Conservation (phyloP, 2,113 vertebrate species). For the Azemiops feae region DNA sequence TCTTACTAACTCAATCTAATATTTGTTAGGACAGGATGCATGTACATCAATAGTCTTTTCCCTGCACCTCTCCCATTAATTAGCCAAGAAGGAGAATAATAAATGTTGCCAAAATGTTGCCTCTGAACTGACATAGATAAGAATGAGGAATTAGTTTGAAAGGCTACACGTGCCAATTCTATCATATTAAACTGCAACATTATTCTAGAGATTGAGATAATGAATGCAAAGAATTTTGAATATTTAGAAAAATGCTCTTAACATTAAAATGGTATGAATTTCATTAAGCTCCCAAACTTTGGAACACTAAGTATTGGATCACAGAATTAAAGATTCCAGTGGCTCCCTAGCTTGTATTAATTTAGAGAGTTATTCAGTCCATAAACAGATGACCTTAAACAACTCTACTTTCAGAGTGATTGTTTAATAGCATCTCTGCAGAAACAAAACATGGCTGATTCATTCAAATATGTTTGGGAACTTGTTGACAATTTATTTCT, state of each 20-base stretch:
- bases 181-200: neutral
- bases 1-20: neutral
- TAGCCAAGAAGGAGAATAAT: neutral
- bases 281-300: neutral
- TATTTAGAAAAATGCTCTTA: neutral
- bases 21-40: neutral
- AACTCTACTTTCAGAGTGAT: neutral
- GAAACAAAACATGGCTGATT: neutral
- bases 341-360: neutral
- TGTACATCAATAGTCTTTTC: neutral
- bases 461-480: conserved; percentile 29
- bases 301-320: neutral
- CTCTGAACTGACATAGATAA: neutral
- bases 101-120: neutral
- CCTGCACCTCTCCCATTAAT: neutral
- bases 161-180: neutral
- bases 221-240: neutral
- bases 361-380: neutral
- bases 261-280: neutral
- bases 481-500: conserved; percentile 32
- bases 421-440: neutral
- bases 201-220: neutral
- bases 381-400: neutral
- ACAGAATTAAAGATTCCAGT: neutral
- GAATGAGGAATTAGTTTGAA: neutral